Percentiles rank a stretch among this genome's conserved stretches.
These are phyloP conservation scores for Psilopogon haemacephalus DNA, from an alignment of 2,113 vertebrate genomes.

Conservation along the genomic window DNA sequence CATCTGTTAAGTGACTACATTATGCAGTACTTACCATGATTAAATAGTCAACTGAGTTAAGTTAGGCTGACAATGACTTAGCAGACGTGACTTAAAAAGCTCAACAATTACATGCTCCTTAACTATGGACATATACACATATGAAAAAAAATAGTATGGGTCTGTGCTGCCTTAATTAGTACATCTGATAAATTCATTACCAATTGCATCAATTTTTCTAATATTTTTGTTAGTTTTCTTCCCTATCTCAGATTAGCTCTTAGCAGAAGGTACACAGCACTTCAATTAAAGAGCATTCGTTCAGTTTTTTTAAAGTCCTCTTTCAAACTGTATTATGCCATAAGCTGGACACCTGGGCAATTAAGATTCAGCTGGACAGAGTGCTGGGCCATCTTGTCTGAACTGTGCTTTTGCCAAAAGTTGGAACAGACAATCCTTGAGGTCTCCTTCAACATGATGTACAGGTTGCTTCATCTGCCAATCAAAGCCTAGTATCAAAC, in stretches of 20 bases:
- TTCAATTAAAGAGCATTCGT: not conserved
- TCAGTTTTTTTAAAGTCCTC: not conserved
- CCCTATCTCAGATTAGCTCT: not conserved
- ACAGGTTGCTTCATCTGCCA: not conserved
- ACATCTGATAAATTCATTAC: not conserved
- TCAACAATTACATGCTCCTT: rapidly evolving
- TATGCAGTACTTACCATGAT: not conserved
- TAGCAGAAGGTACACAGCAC: not conserved
- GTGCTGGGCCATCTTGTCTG: not conserved
- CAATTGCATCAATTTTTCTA: not conserved
- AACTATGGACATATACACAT: not conserved
- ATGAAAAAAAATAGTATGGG: not conserved
- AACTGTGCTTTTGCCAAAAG: not conserved
- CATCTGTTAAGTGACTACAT: not conserved
- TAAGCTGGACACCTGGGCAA: not conserved
- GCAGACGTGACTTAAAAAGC: not conserved
- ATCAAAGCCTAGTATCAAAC: not conserved
- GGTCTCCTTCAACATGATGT: not conserved
- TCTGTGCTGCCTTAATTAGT: not conserved
- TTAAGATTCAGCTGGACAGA: not conserved
- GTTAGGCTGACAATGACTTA: not conserved
- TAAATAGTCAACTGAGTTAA: not conserved
- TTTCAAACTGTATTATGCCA: not conserved
- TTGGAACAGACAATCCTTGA: not conserved
- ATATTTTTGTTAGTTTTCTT: not conserved